These are phyloP conservation scores for Drosophila guanche DNA, from an alignment of 1,140 invertebrate genomes.

Conservation along the genomic window DNA sequence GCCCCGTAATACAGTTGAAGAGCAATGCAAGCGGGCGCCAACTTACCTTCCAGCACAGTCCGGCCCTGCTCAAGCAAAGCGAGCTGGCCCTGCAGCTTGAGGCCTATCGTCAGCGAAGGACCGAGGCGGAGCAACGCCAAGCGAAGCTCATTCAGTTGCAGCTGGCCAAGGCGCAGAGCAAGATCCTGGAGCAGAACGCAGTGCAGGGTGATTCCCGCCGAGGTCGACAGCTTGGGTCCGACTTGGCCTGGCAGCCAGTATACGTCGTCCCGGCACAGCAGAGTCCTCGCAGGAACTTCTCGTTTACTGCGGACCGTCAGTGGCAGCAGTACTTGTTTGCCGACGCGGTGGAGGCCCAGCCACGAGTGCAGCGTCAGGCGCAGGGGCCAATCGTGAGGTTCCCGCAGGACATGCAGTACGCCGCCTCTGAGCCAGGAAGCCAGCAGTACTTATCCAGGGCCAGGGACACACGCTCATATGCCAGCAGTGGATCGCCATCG, in stretches of 20 bases:
- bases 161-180: conserved; percentile 68
- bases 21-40: conserved; percentile 43
- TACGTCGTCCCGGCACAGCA: conserved; percentile 35
- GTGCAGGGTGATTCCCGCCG: conserved; percentile 25
- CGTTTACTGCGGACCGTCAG: conserved; percentile 39
- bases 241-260: conserved; percentile 41
- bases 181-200: conserved; percentile 43
- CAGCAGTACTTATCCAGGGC: conserved; percentile 23
- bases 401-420: conserved; percentile 51
- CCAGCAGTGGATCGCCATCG: conserved; percentile 5
- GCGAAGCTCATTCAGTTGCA: conserved; percentile 66
- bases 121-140: conserved; percentile 72
- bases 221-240: conserved; percentile 36
- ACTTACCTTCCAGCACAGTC: conserved; percentile 62
- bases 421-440: conserved; percentile 39
- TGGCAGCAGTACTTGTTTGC: conserved; percentile 48
- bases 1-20: conserved; percentile 15
- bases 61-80: conserved; percentile 68
- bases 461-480: conserved; percentile 53
- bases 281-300: conserved; percentile 32
- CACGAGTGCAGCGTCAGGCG: conserved; percentile 32
- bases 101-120: conserved; percentile 63
- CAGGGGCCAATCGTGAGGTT: conserved; percentile 31
- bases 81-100: conserved; percentile 59
- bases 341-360: conserved; percentile 31